phyloP scores from a whole-genome alignment of 2,113 vertebrate species.

The Centrocercus urophasianus region DNA sequence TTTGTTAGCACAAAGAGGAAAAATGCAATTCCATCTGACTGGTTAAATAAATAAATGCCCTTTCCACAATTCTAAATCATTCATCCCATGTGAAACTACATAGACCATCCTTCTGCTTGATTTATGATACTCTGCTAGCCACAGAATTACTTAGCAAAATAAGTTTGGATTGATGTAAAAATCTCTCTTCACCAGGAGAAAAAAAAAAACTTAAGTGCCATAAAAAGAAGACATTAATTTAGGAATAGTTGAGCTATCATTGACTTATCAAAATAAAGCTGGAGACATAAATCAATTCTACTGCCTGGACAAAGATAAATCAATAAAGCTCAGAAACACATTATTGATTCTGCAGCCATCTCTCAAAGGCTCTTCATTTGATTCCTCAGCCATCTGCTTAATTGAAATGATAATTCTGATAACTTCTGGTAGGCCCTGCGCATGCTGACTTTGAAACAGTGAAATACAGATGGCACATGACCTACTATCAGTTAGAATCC shows the following conservation, averaged over 20 bases:
- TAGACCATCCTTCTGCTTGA: slow-evolving; percentile 65
- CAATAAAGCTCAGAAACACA: slow-evolving; percentile 84
- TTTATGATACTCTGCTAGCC: slow-evolving; percentile 66
- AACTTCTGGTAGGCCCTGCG: slow-evolving; percentile 65
- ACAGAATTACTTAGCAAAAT: slow-evolving; percentile 77
- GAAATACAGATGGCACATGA: slow-evolving; percentile 52
- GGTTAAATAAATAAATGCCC: slow-evolving; percentile 75
- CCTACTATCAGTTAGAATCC: slow-evolving; percentile 51
- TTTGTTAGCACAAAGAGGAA: slow-evolving; percentile 43
- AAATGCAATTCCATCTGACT: slow-evolving; percentile 40
- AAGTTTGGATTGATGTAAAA: slow-evolving; percentile 70
- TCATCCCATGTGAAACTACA: slow-evolving; percentile 53
- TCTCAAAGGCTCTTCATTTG: slow-evolving; percentile 83
- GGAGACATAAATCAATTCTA: slow-evolving; percentile 78
- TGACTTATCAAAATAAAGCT: slow-evolving; percentile 86
- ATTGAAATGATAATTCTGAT: slow-evolving; percentile 83
- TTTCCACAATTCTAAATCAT: slow-evolving; percentile 53
- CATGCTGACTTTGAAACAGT: slow-evolving; percentile 75
- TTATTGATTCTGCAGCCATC: slow-evolving; percentile 85
- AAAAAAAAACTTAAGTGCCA: slow-evolving; percentile 33
- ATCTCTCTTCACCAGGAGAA: slow-evolving; percentile 29
- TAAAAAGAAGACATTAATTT: slow-evolving; percentile 82
- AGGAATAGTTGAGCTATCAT: slow-evolving; percentile 83
- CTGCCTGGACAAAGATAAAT: slow-evolving; percentile 79
- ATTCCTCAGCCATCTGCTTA: slow-evolving; percentile 87